Base-by-base conservation (phyloP, 2,888 invertebrate genomes). In the Protonemura montana region DNA sequence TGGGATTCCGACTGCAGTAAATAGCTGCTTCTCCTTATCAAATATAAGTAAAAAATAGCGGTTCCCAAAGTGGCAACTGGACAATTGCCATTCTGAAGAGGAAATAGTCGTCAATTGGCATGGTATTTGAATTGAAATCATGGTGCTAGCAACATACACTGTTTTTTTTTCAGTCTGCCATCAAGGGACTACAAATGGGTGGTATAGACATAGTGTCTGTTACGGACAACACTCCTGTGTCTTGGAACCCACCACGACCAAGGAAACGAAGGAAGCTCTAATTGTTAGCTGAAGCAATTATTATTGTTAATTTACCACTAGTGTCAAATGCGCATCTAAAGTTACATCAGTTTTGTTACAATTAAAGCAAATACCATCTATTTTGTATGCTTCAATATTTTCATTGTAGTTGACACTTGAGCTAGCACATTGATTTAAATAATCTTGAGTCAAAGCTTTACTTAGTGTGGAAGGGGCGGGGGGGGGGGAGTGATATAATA, bases 161-260 rank as follows among this genome's bases (percentile, higher is more conserved):
- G n/a, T n/a, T n/a, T n/a, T n/a, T n/a, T 86, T 94, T 93, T 87
- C 92, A 98, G 98, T 95, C 98, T 81, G 95, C 98, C 5, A 95
- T 99, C 82, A 98, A 98, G 92, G 99, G 99, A 0, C 91, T 99
- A 27, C 95, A 98, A 92, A 96, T 98, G 95, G 95, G 96, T 85
- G 99, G 99, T 21, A 90, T 98, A 76, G 94, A 97, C 87, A 95
- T 99, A 88, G 93, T 98, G 26, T 98, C 98, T 6, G 94, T 99
- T 86, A 98, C 98, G n/a, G 99, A 99, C 91, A 94, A 93, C 89
- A 98, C 99, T 0, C 94, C 93, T 86, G 95, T 98, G 5, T 96
- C 97, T 0, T 96, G 95, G 95, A 94, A 94, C 91, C 96, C 97
- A 42, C 96, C 95, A 1, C 92, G 98, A 87, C 94, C 98, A 35